Conservation (phyloP, 1,140 invertebrate genomes). For the Artemia franciscana region DNA sequence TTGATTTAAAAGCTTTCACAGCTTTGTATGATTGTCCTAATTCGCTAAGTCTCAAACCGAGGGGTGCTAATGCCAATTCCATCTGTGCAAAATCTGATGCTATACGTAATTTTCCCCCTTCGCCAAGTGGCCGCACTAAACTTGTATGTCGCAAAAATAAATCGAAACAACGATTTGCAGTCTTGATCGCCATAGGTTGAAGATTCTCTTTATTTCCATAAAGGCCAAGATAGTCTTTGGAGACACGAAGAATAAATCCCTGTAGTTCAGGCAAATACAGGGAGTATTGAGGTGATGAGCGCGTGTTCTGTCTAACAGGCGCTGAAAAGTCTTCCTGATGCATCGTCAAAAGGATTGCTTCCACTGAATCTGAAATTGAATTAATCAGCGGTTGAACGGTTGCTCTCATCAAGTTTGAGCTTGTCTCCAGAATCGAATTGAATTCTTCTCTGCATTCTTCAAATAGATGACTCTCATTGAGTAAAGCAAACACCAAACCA, state of each 20-base stretch:
- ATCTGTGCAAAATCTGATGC: constrained; percentile 58
- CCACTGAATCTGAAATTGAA: constrained; percentile 60
- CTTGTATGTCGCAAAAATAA: constrained; percentile 66
- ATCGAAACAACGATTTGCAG: constrained; percentile 56
- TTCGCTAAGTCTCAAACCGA: constrained; percentile 37
- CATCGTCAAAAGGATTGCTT: constrained; percentile 72
- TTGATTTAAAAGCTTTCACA: constrained; percentile 46
- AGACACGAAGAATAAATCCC: constrained; percentile 54
- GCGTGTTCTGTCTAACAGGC: no score
- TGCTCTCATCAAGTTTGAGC: constrained; percentile 21
- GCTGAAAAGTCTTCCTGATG: constrained; percentile 61
- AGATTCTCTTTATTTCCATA: constrained; percentile 45
- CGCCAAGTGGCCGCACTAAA: constrained; percentile 51
- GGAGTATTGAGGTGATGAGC: constrained; percentile 29
- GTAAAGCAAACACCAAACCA: background rate
- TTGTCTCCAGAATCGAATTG: background rate
- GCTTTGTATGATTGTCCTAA: constrained; percentile 45
- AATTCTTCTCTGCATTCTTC: background rate
- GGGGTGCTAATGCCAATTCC: constrained; percentile 35
- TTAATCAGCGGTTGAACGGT: constrained; percentile 42
- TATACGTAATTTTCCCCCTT: constrained; percentile 49
- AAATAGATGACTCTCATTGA: background rate
- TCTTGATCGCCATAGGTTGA: constrained; percentile 27
- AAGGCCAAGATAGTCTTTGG: constrained; percentile 41
- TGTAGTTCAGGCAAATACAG: constrained; percentile 83